phyloP scores from a whole-genome alignment of 2,888 invertebrate genomes.

The Lysandra coridon region DNA sequence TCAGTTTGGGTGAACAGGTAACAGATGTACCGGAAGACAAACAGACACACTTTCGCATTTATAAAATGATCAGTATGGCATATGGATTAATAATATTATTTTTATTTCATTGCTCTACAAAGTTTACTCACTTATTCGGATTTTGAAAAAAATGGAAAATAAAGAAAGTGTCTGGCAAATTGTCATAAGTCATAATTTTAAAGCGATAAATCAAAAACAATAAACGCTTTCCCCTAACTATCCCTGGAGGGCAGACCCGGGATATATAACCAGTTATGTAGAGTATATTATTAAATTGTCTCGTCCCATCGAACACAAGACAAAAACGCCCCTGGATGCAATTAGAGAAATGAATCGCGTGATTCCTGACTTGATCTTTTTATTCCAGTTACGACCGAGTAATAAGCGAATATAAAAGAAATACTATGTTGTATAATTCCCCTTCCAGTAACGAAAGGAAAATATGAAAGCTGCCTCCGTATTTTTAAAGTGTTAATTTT shows the following conservation, averaged over 20 bases:
- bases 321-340: constrained; percentile 54
- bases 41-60: too few relatives aligned
- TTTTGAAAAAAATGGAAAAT: neutral
- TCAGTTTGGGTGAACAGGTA: too few relatives aligned
- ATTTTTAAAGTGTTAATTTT: neutral
- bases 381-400: constrained; percentile 54
- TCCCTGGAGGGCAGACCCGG: constrained; percentile 27
- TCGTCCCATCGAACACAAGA: constrained; percentile 44
- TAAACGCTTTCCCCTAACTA: constrained; percentile 25
- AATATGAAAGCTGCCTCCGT: neutral
- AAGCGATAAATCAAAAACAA: constrained; percentile 28
- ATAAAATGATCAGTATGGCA: too few relatives aligned
- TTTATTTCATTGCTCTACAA: too few relatives aligned
- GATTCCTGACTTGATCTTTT: constrained; percentile 60
- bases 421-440: constrained; percentile 9
- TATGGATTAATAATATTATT: too few relatives aligned
- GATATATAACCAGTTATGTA: constrained; percentile 32
- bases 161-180: constrained; percentile 9
- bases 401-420: constrained; percentile 59
- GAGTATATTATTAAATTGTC: constrained; percentile 43
- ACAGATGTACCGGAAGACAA: too few relatives aligned
- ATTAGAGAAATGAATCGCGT: constrained; percentile 69
- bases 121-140: neutral
- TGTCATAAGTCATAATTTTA: neutral
- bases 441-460: neutral